Evolutionary conservation across 2,113 vertebrate species (phyloP).

Genomic region (Anguilla japonica): DNA sequence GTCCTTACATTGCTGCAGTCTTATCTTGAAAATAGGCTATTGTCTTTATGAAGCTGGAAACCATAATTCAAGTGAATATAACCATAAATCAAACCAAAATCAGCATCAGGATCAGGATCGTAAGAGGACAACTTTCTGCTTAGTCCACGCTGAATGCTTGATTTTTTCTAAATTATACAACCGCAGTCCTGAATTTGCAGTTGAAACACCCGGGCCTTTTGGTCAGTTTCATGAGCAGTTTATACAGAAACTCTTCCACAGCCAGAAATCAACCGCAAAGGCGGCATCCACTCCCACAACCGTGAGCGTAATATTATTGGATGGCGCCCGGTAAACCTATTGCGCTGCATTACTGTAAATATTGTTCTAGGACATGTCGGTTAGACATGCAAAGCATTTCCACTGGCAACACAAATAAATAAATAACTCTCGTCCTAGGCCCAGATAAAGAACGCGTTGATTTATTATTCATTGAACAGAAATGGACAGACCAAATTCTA

Average conservation of each 20-base stretch:
- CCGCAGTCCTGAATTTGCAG: too few relatives aligned
- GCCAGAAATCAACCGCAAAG: not conserved
- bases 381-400: not conserved
- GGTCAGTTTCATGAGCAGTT: too few relatives aligned
- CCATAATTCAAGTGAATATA: too few relatives aligned
- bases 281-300: not conserved
- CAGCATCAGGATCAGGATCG: too few relatives aligned
- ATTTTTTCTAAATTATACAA: too few relatives aligned
- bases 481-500: not conserved
- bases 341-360: not conserved
- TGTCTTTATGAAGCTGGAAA: too few relatives aligned
- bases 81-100: too few relatives aligned
- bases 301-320: not conserved
- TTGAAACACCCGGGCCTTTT: too few relatives aligned
- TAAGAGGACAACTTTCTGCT: too few relatives aligned
- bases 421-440: not conserved
- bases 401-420: not conserved
- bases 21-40: too few relatives aligned
- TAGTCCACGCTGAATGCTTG: too few relatives aligned
- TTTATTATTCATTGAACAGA: conserved; percentile 14
- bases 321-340: not conserved
- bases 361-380: not conserved
- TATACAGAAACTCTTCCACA: not conserved
- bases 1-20: too few relatives aligned
- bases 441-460: not conserved